Base-by-base conservation (phyloP, 2,113 vertebrate species). In the Lagopus muta region DNA sequence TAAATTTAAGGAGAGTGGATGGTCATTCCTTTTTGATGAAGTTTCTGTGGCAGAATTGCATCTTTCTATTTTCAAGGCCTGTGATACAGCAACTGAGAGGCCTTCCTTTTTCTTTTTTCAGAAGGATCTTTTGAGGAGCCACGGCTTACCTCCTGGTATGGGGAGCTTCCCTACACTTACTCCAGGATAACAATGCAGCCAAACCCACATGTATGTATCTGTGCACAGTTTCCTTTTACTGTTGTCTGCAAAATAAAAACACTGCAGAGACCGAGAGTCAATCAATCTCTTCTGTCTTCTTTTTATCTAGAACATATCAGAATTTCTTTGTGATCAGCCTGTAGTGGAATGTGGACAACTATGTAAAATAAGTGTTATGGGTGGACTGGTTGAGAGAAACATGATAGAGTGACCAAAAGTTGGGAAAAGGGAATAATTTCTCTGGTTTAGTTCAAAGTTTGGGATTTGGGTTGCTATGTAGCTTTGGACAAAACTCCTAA, bases 111-210 rank as follows among this genome's bases (percentile, higher is more conserved):
- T 82, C 94, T 43, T 97, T 42, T 78, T 98, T 66, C 75, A 99
- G 99, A 98, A 90, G 88, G 97, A 58, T 97, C 98, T 79, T 99
- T 99, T 64, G 97, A 97, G 61, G 99, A 99, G 79, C 99, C 99
- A 62, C 98, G 99, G 89, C 97, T 99, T 70, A 99, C 99, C 47
- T 99, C 98, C 82, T 99, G 99, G 99, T 99, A 98, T 70, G 99
- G 99, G 87, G 98, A 99, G 80, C 96, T 99, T 94, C 98, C 99
- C 32, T 99, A 99, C 77, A 99, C 98, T 0, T 99, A 99, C n/a
- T 98, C 99, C 84, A 97, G 78, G 81, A 97, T 99, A 93, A 99
- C 98, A 34, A 97, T 99, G 98, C 97, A 98, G 73, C 97, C 99
- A 87, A 99, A 99, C 92, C 80, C 98, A 82, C 97, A 99, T 92